A percentile compares a stretch with the other conserved stretches of the same genome.
phyloP scores from a whole-genome alignment of 2,113 vertebrate species.

The Malaclemys terrapin region DNA sequence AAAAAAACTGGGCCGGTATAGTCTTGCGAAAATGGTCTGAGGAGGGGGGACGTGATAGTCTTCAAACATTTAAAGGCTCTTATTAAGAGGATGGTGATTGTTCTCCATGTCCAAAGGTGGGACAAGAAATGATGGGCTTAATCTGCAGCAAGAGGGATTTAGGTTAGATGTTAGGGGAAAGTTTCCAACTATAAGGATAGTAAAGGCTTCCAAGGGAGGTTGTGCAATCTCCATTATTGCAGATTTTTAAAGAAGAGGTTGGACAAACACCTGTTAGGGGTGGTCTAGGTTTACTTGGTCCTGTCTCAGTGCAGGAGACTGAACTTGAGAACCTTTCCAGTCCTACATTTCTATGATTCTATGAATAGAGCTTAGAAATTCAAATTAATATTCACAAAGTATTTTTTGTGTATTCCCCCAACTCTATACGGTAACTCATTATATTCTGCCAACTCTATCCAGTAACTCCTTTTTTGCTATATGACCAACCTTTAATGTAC shows the following conservation, averaged over 20 bases:
- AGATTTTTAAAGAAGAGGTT: too few relatives aligned
- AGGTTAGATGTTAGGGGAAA: neutral
- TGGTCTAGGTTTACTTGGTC: too few relatives aligned
- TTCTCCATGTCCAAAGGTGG: neutral
- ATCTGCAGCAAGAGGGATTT: neutral
- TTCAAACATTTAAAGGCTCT: neutral
- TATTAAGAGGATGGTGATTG: neutral
- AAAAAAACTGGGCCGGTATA: neutral
- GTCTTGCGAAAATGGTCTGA: neutral
- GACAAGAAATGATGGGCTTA: neutral
- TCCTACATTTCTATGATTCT: too few relatives aligned
- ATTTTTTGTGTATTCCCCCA: too few relatives aligned
- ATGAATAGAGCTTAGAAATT: neutral
- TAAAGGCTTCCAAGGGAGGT: too few relatives aligned
- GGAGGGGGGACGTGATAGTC: neutral
- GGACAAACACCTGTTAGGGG: too few relatives aligned
- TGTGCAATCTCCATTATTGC: too few relatives aligned
- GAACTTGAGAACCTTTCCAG: too few relatives aligned
- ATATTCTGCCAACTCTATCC: neutral
- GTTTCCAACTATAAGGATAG: too few relatives aligned
- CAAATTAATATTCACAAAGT: constrained; percentile 15
- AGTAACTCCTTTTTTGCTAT: neutral
- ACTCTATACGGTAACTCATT: neutral
- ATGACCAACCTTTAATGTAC: neutral
- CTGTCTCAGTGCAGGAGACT: too few relatives aligned